Conservation (phyloP, 2,797 vertebrate genomes). For the Gorsachius magnificus region DNA sequence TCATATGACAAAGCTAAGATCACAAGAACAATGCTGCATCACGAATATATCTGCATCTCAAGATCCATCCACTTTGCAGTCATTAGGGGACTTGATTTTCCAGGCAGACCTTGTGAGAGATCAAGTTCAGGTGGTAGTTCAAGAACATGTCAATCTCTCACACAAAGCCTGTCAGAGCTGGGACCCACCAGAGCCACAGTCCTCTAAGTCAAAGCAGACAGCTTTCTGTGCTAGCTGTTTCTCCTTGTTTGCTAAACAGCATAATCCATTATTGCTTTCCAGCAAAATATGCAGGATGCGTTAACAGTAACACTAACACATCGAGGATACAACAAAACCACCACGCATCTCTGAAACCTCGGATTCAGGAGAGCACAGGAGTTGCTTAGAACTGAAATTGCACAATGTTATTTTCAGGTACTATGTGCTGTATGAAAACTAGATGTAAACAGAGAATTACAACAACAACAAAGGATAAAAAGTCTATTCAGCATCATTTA, state of each 20-base stretch:
- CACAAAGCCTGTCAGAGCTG: neutral
- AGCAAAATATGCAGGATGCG: neutral
- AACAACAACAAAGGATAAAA: neutral
- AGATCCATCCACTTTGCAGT: neutral
- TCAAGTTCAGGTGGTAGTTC: neutral
- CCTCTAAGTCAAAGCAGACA: neutral
- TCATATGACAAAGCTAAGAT: neutral
- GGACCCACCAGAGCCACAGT: neutral
- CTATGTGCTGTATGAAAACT: neutral
- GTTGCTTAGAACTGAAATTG: neutral
- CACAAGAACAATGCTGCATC: neutral
- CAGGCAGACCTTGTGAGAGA: neutral
- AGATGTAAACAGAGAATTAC: neutral
- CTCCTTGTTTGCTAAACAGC: neutral
- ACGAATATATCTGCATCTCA: neutral
- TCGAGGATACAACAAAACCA: neutral
- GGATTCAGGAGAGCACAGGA: neutral
- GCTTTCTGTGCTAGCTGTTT: neutral
- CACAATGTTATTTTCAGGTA: neutral
- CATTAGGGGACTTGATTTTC: neutral
- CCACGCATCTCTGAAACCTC: neutral
- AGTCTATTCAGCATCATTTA: neutral
- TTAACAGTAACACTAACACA: neutral
- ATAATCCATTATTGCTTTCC: neutral
- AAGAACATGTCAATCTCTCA: neutral